Base-by-base conservation (phyloP, 2,113 vertebrate genomes). In the Otolemur garnettii region DNA sequence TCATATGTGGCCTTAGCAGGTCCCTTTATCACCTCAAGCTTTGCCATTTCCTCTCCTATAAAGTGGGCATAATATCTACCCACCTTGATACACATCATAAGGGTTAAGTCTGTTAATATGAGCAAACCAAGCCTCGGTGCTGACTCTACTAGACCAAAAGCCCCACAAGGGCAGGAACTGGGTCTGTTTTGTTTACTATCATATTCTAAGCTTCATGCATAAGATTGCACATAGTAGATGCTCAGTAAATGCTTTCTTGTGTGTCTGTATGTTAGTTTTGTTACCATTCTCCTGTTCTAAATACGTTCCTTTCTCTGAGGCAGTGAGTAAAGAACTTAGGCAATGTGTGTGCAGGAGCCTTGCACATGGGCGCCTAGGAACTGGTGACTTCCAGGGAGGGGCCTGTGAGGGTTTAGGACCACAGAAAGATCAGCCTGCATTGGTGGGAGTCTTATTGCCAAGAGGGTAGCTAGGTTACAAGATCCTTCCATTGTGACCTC, bases 271-370 rank as follows among this genome's bases (percentile, higher is more conserved):
- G 28, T 53, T 78, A 57, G 50, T 72, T 93, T 90, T n/a, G 19
- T 45, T 80, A 22, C 22, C 66, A 68, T 90, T 90, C 59, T 96
- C 64, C n/a, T 84, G 55, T 71, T 93, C 92, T 42, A 92, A 53
- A n/a, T 45, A 77, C n/a, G 15, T 26, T 78, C 33, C 30, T 83
- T 94, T 71, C 89, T 53, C 45, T 9, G 33, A 80, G 68, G 24
- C 35, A 81, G 15, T 85, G 62, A 89, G 59, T 81, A 64, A 87
- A 91, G 28, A 38, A 69, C 74, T 17, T 22, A 38, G n/a, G 38
- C 8, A 28, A 17, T 30, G 6, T 35, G 28, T 42, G 35, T 50
- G 19, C 60, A 2, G 17, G 28, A 72, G 33, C 50, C 45, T 80
- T 3, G 0, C 60, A 5, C 30, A 18, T 69, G 22, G 57, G 24